These are phyloP conservation scores for Rhineura floridana DNA, from an alignment of 2,113 vertebrate genomes.

Conservation along the genomic window DNA sequence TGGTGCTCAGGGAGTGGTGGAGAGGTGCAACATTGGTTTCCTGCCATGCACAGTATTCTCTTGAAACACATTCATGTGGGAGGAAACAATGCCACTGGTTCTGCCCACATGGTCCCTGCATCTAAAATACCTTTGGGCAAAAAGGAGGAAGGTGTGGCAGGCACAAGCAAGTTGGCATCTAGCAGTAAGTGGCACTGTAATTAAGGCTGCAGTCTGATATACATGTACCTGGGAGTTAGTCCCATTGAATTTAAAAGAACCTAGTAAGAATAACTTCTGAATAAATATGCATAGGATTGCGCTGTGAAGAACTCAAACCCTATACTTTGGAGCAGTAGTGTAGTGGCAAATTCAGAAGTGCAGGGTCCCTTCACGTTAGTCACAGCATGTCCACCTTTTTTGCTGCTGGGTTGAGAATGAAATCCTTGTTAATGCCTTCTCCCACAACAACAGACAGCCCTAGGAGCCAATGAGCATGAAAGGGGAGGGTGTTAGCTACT, in stretches of 20 bases:
- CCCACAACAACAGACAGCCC: too few relatives aligned
- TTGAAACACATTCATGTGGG: not conserved
- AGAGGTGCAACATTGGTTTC: not conserved
- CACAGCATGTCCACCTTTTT: too few relatives aligned
- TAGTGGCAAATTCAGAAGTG: too few relatives aligned
- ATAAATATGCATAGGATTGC: not conserved
- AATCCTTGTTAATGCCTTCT: too few relatives aligned
- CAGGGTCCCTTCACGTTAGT: too few relatives aligned
- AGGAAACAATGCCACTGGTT: not conserved
- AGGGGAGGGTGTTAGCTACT: too few relatives aligned
- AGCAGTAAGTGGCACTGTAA: not conserved
- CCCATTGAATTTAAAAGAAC: not conserved
- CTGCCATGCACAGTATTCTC: not conserved
- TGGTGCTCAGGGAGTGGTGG: too few relatives aligned
- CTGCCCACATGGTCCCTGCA: not conserved
- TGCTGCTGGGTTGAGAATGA: too few relatives aligned
- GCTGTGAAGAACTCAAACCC: not conserved
- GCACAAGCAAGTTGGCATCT: too few relatives aligned
- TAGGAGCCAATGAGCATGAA: too few relatives aligned
- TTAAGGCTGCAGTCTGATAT: not conserved
- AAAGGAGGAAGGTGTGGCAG: not conserved
- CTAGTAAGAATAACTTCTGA: not conserved
- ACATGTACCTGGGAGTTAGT: not conserved
- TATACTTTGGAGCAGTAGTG: not conserved
- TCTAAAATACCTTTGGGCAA: not conserved